phyloP scores from a whole-genome alignment of 2,113 vertebrate genomes.

The Lichenostomus cassidix region DNA sequence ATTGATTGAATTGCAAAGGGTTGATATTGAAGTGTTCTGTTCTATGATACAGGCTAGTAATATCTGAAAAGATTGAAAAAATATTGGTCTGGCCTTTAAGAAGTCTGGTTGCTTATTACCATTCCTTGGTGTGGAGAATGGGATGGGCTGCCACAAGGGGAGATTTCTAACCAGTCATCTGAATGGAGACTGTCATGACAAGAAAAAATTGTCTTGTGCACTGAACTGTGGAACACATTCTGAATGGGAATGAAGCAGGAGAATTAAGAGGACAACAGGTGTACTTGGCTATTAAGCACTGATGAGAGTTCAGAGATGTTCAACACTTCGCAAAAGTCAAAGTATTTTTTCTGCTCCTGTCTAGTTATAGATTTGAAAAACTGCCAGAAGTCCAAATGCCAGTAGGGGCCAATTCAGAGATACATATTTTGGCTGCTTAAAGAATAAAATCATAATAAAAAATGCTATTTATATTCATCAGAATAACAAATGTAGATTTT shows the following conservation, averaged over 20 bases:
- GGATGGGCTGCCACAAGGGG: not conserved
- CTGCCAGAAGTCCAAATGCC: not conserved
- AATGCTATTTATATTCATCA: not conserved
- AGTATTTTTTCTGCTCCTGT: not conserved
- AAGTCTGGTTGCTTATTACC: not conserved
- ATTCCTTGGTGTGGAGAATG: not conserved
- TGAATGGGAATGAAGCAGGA: not conserved
- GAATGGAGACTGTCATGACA: not conserved
- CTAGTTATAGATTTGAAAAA: not conserved
- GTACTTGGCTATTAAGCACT: conserved; percentile 1
- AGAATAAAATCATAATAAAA: not conserved
- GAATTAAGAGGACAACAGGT: not conserved
- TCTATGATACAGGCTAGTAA: not conserved
- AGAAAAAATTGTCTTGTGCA: not conserved
- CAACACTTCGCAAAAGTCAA: not conserved
- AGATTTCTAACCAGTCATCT: not conserved
- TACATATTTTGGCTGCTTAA: not conserved
- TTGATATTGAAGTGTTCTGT: not conserved
- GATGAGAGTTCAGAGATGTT: not conserved
- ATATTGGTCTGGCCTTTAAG: not conserved
- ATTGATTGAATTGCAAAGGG: not conserved
- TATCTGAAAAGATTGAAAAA: not conserved
- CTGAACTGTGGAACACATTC: not conserved
- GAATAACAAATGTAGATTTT: not conserved
- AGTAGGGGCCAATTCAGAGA: not conserved